Conservation (phyloP, 2,888 invertebrate genomes). For the Andrena haemorrhoa region DNA sequence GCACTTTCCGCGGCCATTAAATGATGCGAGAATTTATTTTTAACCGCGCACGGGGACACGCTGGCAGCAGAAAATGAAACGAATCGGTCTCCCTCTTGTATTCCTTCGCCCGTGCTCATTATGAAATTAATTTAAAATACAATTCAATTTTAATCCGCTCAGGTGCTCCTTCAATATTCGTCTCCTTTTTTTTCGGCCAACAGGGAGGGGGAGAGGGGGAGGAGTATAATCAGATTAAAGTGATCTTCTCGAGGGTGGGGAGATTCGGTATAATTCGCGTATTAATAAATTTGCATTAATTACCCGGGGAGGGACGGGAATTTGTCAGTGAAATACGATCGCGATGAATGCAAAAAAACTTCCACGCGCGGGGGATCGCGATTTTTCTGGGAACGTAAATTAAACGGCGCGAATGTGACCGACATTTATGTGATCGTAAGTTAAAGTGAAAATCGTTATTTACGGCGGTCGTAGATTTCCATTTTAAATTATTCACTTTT, state of each 20-base stretch:
- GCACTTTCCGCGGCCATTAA: constrained; percentile 36
- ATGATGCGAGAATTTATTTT: constrained; percentile 54
- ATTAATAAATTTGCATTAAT: constrained; percentile 57
- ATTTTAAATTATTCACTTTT: constrained; percentile 15
- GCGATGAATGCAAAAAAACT: not conserved
- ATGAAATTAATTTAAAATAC: constrained; percentile 35
- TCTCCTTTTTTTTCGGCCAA: constrained; percentile 10
- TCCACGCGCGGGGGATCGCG: not conserved
- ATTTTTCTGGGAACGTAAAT: not conserved
- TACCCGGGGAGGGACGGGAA: not conserved
- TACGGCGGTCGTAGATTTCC: constrained; percentile 11
- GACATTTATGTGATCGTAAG: constrained; percentile 14
- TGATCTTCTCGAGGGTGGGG: constrained; percentile 12
- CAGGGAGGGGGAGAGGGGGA: not conserved
- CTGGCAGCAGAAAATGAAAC: constrained; percentile 8
- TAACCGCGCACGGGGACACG: constrained; percentile 28
- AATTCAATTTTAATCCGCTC: constrained; percentile 47
- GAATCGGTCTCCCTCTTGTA: constrained; percentile 3
- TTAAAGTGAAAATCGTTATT: constrained; percentile 1
- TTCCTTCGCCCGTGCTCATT: constrained; percentile 24
- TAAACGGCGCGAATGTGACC: constrained; percentile 3
- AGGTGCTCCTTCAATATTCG: constrained; percentile 33
- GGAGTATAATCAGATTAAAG: constrained; percentile 38
- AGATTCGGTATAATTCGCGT: constrained; percentile 33
- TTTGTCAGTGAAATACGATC: not conserved